These are phyloP conservation scores for Drosophila carrolli DNA, from an alignment of 1,140 invertebrate genomes.

Conservation along the genomic window DNA sequence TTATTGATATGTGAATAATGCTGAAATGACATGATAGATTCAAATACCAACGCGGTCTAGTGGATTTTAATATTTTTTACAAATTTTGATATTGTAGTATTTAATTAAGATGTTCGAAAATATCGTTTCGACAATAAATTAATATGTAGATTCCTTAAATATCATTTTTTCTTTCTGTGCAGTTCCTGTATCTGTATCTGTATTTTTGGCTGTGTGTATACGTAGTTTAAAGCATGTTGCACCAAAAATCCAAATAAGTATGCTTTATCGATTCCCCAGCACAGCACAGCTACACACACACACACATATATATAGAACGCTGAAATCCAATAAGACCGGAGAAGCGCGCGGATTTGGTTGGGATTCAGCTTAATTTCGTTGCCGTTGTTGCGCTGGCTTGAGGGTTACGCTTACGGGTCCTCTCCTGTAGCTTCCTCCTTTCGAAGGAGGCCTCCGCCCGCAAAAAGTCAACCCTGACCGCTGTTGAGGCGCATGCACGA, in stretches of 20 bases:
- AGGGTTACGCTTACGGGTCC: conserved; percentile 16
- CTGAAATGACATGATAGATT: too few relatives aligned
- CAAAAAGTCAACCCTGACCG: conserved; percentile 79
- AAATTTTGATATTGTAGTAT: too few relatives aligned
- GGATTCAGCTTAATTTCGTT: conserved; percentile 66
- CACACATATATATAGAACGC: conserved; percentile 9
- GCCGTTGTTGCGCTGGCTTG: conserved; percentile 58
- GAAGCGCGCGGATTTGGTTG: conserved; percentile 57
- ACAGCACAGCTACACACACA: conserved; percentile 32
- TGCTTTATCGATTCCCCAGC: conserved; percentile 74
- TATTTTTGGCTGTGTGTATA: conserved; percentile 15
- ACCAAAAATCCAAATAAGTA: conserved; percentile 80
- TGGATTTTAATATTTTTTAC: too few relatives aligned
- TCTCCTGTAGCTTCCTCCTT: conserved; percentile 37
- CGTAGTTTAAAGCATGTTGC: conserved; percentile 76
- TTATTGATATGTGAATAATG: not conserved
- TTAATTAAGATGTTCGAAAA: too few relatives aligned
- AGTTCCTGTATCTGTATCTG: conserved; percentile 19
- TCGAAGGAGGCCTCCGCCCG: conserved; percentile 12
- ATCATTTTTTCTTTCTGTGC: not conserved
- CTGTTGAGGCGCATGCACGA: conserved; percentile 71
- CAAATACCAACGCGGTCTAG: too few relatives aligned
- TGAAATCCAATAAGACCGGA: conserved; percentile 73
- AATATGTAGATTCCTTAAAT: not conserved
- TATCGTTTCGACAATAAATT: too few relatives aligned